phyloP scores from a whole-genome alignment of 1,140 invertebrate genomes.

The Anadara kagoshimensis region DNA sequence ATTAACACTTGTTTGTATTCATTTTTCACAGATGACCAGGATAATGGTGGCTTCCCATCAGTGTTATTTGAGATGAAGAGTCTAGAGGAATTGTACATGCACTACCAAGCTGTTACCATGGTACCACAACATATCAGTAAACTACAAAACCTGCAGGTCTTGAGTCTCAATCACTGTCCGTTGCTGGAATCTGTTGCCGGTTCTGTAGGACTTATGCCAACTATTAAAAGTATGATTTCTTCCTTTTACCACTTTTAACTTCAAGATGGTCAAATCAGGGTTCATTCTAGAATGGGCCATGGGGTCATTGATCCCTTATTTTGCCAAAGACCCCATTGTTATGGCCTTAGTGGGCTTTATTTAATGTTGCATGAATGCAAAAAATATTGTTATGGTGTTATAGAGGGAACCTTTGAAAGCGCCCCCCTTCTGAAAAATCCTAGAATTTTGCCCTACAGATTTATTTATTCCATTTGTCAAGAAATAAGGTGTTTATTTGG shows the following conservation, averaged over 20 bases:
- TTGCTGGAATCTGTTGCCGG: conserved; percentile 58
- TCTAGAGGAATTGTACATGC: conserved; percentile 54
- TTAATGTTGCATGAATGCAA: neutral
- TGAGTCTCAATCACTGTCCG: conserved; percentile 54
- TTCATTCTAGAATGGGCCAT: too few relatives aligned
- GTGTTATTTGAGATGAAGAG: conserved; percentile 53
- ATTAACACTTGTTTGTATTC: neutral
- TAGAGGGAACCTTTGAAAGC: too few relatives aligned
- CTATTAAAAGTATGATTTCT: conserved; percentile 53
- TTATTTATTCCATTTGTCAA: too few relatives aligned
- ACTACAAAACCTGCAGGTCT: conserved; percentile 51
- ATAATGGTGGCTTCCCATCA: conserved; percentile 58
- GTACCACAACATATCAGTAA: conserved; percentile 55
- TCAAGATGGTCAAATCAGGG: too few relatives aligned
- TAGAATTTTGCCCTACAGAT: too few relatives aligned
- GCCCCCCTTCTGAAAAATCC: too few relatives aligned
- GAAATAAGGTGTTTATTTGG: too few relatives aligned
- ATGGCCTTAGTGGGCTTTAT: neutral
- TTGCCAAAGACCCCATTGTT: neutral
- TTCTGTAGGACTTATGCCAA: conserved; percentile 55
- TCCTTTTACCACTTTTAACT: too few relatives aligned
- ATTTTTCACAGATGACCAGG: conserved; percentile 2
- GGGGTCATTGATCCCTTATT: too few relatives aligned
- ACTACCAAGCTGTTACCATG: conserved; percentile 58
- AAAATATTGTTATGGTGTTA: too few relatives aligned